Evolutionary conservation across 2,113 vertebrate species (phyloP), one percentile per base, ranked within the genome.

Genomic region (Conger conger): DNA sequence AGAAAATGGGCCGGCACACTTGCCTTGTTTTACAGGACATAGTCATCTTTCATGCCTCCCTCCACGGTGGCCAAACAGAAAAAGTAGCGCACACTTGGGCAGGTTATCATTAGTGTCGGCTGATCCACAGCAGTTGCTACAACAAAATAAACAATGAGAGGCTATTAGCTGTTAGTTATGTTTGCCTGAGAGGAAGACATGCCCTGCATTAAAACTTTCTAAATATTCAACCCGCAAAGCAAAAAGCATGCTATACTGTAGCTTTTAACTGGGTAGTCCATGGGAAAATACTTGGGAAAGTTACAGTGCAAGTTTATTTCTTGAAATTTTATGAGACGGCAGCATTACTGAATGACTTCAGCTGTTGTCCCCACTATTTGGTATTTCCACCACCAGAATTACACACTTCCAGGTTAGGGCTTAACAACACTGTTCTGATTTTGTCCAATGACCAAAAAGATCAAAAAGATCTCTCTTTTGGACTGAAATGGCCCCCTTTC

Each of bases 161-260:
- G 4, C 82, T 1, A 88, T 83, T 90, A 90, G 91, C 91, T 93
- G 92, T 91, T 92, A 91, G 20, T 87, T 78, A 30, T 88, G 23
- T 35, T 79, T 63, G 77, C 7, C 79, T 86, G 13, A 13, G 68
- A 33, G n/a, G 68, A 73, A 73, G 68, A 73, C n/a, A 7, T 73
- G n/a, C 27, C n/a, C 27, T 2, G 89, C 68, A 33, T 27, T 87
- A 42, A n/a, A n/a, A 76, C 68, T 87, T 38, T 78, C 68, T 5
- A 23, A 33, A 63, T 27, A 63, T 23, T 27, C 18, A 27, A 27
- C 4, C 57, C 4, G 57, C 18, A 63, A 63, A 23, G 57, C 23
- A 63, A 78, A 27, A 79, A 17, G 23, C 11, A 42, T 18, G 36
- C 23, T 37, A 27, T 36, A 23, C 76, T 77, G 76, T 77, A 16